Conservation (phyloP, 1,140 invertebrate genomes). For the Manduca sexta region DNA sequence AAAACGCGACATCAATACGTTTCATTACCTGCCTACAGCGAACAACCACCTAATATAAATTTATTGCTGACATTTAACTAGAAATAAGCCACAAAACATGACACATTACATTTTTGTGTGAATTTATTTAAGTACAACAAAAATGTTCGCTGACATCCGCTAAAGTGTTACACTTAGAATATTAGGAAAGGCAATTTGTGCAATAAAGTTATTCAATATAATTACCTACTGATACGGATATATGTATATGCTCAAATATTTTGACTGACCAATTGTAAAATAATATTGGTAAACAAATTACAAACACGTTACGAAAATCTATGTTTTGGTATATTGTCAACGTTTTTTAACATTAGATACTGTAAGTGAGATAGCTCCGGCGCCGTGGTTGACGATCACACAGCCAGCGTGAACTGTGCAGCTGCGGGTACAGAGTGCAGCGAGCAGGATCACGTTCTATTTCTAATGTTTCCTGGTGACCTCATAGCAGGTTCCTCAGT, state of each 20-base stretch:
- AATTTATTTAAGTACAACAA: constrained; percentile 34
- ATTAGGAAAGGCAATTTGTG: constrained; percentile 61
- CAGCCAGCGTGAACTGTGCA: background rate
- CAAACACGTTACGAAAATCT: too few relatives aligned
- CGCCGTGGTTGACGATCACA: constrained; percentile 2
- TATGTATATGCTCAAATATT: constrained; percentile 61
- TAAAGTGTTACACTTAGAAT: constrained; percentile 52
- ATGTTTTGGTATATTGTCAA: too few relatives aligned
- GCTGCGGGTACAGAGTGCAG: background rate
- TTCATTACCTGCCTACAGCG: constrained; percentile 4
- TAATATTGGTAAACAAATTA: background rate
- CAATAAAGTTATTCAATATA: constrained; percentile 61
- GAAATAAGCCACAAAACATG: constrained; percentile 46
- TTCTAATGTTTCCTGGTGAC: too few relatives aligned
- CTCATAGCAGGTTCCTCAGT: too few relatives aligned
- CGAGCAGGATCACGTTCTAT: too few relatives aligned
- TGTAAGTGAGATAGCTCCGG: background rate
- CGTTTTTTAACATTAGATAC: too few relatives aligned
- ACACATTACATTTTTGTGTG: constrained; percentile 45
- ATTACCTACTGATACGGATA: constrained; percentile 45
- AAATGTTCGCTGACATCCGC: constrained; percentile 37
- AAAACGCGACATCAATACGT: too few relatives aligned
- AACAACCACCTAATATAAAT: constrained; percentile 40
- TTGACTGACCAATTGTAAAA: constrained; percentile 68
- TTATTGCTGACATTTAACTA: constrained; percentile 50